Conservation (phyloP, 2,113 vertebrate species). For the Coptodon rendalli region DNA sequence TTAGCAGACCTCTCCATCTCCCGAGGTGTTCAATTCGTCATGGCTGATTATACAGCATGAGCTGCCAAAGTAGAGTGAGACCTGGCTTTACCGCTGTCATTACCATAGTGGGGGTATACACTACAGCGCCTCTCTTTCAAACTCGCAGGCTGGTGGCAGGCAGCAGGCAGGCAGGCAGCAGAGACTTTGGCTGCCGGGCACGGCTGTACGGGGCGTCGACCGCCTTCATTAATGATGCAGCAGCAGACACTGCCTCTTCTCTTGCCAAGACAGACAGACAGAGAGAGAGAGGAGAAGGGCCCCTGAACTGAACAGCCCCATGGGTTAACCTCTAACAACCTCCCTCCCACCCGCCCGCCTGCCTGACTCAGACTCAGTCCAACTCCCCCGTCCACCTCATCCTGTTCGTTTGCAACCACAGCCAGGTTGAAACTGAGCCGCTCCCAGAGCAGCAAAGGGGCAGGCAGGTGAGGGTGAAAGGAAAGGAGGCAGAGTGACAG, state of each 20-base stretch:
- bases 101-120: slow-evolving; percentile 41
- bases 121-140: slow-evolving; percentile 20
- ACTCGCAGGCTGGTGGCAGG: slow-evolving; percentile 24
- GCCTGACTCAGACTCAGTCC: slow-evolving; percentile 11
- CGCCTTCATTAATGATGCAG: slow-evolving; percentile 59
- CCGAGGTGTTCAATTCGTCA: slow-evolving; percentile 4
- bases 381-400: slow-evolving; percentile 16
- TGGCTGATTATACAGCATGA: slow-evolving; percentile 42
- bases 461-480: not conserved
- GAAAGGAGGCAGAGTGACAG: slow-evolving; percentile 31
- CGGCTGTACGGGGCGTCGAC: slow-evolving; percentile 36
- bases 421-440: slow-evolving; percentile 51
- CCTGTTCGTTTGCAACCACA: slow-evolving; percentile 33
- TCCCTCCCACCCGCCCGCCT: not conserved
- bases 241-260: slow-evolving; percentile 43
- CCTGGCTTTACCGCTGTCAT: slow-evolving; percentile 38
- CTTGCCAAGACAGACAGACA: slow-evolving; percentile 36
- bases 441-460: slow-evolving; percentile 33
- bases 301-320: slow-evolving; percentile 39
- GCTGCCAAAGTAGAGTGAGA: slow-evolving; percentile 36
- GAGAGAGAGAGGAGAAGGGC: slow-evolving; percentile 16
- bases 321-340: slow-evolving; percentile 53
- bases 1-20: slow-evolving; percentile 11
- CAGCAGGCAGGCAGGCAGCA: slow-evolving; percentile 11
- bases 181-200: slow-evolving; percentile 25